Evolutionary conservation across 2,113 vertebrate species (phyloP).

Genomic region (Pelecanoides urinatrix): DNA sequence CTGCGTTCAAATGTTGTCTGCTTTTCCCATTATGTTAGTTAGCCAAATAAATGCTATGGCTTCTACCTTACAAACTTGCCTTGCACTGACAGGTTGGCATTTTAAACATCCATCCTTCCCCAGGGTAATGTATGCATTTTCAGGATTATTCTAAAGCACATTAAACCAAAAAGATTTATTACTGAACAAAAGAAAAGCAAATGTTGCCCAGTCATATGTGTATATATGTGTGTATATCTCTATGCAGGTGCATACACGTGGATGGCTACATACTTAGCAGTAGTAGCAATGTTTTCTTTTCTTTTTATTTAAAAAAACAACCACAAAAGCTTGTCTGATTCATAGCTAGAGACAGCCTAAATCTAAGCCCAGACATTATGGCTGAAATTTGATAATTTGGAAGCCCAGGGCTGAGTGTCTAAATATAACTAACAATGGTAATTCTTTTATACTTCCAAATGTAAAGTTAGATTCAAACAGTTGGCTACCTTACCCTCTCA

Average conservation of each 20-base stretch:
- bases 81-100: background rate
- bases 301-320: background rate
- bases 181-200: background rate
- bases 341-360: background rate
- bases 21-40: background rate
- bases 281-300: background rate
- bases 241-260: background rate
- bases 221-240: background rate
- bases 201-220: background rate
- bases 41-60: background rate
- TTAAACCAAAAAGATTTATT: background rate
- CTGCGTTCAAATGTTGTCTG: background rate
- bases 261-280: background rate
- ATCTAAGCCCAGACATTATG: background rate
- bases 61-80: background rate
- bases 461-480: background rate
- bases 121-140: background rate
- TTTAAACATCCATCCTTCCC: background rate
- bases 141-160: background rate
- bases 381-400: background rate
- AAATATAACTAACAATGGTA: background rate
- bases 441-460: background rate
- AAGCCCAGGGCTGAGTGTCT: rapidly evolving
- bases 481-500: background rate
- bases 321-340: background rate